Conservation (phyloP, 2,797 vertebrate genomes). For the Oryzias sinensis region DNA sequence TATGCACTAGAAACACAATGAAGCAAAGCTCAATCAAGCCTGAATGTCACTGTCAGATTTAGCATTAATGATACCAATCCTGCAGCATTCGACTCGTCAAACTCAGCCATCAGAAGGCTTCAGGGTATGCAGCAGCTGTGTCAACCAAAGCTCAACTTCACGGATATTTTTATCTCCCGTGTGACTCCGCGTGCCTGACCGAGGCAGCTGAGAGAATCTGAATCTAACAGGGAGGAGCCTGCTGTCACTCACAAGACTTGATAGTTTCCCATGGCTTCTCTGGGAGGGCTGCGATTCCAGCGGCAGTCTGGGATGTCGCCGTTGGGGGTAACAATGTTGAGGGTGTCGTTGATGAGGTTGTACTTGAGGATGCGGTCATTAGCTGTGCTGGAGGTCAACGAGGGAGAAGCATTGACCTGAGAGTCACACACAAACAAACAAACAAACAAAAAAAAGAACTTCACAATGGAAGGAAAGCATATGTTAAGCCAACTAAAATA, state of each 20-base stretch:
- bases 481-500: not conserved
- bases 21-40: too few relatives aligned
- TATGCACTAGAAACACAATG: too few relatives aligned
- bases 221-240: not conserved
- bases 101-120: conserved; percentile 11
- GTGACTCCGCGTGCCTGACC: not conserved
- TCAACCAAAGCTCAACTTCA: not conserved
- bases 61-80: conserved; percentile 3
- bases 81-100: conserved; percentile 34
- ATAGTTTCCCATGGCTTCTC: conserved; percentile 92
- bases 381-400: conserved; percentile 95
- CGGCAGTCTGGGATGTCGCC: conserved; percentile 94
- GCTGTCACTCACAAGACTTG: conserved; percentile 89
- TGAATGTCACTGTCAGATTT: too few relatives aligned
- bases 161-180: conserved; percentile 3
- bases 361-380: conserved; percentile 98
- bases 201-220: not conserved
- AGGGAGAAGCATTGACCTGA: conserved; percentile 97
- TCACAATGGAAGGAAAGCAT: not conserved
- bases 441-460: not conserved
- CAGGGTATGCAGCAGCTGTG: conserved; percentile 6
- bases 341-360: conserved; percentile 96
- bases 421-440: not conserved
- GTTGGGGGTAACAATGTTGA: conserved; percentile 94
- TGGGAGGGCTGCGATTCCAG: conserved; percentile 91